These are phyloP conservation scores for Mohoua ochrocephala DNA, from an alignment of 2,113 vertebrate species.

Conservation along the genomic window DNA sequence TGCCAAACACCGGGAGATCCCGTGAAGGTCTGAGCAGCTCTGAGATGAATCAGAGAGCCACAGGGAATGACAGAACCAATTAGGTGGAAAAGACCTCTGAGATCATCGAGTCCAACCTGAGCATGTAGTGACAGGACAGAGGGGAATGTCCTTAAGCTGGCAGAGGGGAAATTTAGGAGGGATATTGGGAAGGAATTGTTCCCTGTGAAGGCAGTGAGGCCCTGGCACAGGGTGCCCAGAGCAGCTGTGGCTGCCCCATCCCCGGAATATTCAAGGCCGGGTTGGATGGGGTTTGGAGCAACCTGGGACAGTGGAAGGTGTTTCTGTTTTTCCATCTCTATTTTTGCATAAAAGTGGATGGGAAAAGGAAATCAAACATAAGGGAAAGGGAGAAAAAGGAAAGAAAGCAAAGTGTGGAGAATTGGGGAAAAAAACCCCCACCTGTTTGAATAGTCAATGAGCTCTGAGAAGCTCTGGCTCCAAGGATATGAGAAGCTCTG, in stretches of 20 bases:
- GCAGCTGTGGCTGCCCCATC: neutral
- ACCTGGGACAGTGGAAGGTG: neutral
- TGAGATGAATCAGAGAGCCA: neutral
- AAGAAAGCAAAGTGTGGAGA: neutral
- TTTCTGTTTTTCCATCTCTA: neutral
- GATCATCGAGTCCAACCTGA: neutral
- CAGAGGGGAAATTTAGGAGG: neutral
- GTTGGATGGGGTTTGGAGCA: accelerated
- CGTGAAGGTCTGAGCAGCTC: neutral
- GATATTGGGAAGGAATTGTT: neutral
- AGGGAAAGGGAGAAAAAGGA: neutral
- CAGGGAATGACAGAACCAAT: neutral
- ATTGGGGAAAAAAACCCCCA: accelerated
- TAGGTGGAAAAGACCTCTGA: neutral
- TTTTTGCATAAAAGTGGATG: neutral
- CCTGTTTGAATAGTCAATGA: neutral
- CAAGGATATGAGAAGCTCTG: neutral
- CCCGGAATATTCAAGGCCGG: neutral
- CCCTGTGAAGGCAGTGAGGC: accelerated
- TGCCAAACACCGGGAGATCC: neutral
- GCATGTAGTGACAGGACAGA: neutral
- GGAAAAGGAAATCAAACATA: neutral
- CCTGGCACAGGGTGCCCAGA: neutral
- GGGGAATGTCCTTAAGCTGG: neutral
- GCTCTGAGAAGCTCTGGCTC: neutral